Evolutionary conservation across 2,797 vertebrate genomes (phyloP), one percentile per base, ranked within the genome.

Genomic region (Poliocrania exsul): DNA sequence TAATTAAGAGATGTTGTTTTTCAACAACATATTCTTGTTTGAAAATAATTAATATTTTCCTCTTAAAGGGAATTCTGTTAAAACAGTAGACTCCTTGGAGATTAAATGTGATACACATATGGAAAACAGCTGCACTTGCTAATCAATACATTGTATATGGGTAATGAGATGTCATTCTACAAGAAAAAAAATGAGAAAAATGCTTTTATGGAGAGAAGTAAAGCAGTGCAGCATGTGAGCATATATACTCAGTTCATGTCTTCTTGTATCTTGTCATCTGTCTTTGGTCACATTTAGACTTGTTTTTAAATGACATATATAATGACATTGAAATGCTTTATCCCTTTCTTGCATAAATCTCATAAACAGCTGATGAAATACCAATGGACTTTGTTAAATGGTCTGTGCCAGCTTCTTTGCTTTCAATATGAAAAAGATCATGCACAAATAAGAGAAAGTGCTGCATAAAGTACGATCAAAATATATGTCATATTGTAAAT

Each of bases 311-410:
- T 62, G 29, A 24, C 60, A 9, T 57, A 44, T 80, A 71, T 44
- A 88, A 19, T 75, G 64, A 25, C 28, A 90, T 71, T 2, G 23
- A 87, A 93, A 88, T 86, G 2, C 46, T 67, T 47, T 62, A 61
- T 54, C 24, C 51, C 10, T 51, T 21, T 66, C 87, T 58, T 29
- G 12, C 44, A 90, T 87, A 83, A 91, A 93, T 90, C 67, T 92
- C 46, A 90, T 61, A 42, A 87, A 40, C 29, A 86, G 25, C 17
- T 93, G 58, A 87, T 67, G 71, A 95, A 96, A 94, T 54, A 88
- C 29, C 50, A 89, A 21, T 17, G 5, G 20, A 33, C 8, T 56
- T 64, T 64, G 37, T 78, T 93, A 91, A 96, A 82, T 84, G n/a
- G 74, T n/a, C 16, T 28, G 0, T 74, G 38, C 9, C 61, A 51